Percentiles rank a stretch among this genome's conserved stretches.
phyloP scores from a whole-genome alignment of 2,888 invertebrate genomes.

The Ochropleura leucogaster region DNA sequence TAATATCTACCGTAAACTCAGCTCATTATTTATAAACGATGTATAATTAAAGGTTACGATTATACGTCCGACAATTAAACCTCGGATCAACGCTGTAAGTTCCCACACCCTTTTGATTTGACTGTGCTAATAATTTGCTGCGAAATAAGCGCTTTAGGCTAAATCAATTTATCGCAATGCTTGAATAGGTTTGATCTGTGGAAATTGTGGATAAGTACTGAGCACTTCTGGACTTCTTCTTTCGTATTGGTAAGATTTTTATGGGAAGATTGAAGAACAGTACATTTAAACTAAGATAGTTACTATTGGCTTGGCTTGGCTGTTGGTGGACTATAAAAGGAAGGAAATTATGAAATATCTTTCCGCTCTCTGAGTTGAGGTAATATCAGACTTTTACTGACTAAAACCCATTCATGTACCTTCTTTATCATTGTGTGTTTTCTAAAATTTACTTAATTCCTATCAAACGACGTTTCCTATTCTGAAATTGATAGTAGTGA shows the following conservation, averaged over 20 bases:
- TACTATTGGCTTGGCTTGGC: too few species aligned
- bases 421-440: too few species aligned
- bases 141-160: conserved; percentile 67
- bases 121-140: conserved; percentile 45
- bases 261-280: not conserved
- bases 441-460: too few species aligned
- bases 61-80: conserved; percentile 75
- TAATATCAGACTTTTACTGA: too few species aligned
- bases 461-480: too few species aligned
- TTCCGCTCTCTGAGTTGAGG: too few species aligned
- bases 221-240: not conserved
- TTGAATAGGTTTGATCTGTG: conserved; percentile 17
- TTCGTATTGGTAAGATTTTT: not conserved
- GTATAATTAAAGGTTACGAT: conserved; percentile 70
- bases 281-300: too few species aligned
- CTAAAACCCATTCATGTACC: too few species aligned
- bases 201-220: not conserved
- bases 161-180: conserved; percentile 8
- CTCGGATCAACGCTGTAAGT: conserved; percentile 68
- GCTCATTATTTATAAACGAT: conserved; percentile 60
- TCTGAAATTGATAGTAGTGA: too few species aligned
- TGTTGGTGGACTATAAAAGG: not conserved
- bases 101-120: conserved; percentile 76
- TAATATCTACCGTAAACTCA: conserved; percentile 47
- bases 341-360: too few species aligned